Conservation (phyloP, 2,113 vertebrate species). For the Anseranas semipalmata region DNA sequence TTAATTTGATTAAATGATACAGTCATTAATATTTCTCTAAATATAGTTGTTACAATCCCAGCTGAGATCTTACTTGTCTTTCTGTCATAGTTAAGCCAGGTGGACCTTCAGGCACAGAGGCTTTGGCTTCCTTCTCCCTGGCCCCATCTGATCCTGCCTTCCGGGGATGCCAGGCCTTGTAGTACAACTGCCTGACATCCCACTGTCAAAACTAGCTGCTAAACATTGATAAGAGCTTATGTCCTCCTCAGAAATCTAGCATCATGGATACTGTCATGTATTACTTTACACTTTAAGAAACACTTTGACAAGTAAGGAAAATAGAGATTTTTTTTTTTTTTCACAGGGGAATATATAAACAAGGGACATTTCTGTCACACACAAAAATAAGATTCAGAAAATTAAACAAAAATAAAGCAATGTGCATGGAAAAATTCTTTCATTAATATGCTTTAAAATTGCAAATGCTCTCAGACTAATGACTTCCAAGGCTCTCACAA, state of each 20-base stretch:
- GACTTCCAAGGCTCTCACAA: neutral
- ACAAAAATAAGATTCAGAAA: neutral
- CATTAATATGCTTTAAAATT: neutral
- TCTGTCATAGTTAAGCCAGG: neutral
- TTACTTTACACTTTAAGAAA: neutral
- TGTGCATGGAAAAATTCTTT: neutral
- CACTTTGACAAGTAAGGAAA: neutral
- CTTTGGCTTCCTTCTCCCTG: neutral
- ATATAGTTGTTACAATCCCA: neutral
- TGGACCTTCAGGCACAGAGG: neutral
- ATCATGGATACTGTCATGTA: neutral
- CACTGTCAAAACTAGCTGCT: neutral
- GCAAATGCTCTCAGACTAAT: neutral
- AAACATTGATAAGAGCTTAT: neutral
- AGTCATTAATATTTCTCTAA: neutral
- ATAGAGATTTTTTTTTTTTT: neutral
- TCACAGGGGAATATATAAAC: neutral
- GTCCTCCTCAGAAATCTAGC: neutral
- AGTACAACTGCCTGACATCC: neutral
- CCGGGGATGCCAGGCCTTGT: neutral
- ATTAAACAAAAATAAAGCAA: neutral
- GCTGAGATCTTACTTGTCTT: neutral
- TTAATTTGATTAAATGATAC: neutral
- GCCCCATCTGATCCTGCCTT: accelerated
- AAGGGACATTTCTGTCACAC: neutral